Evolutionary conservation across 1,140 invertebrate species (phyloP), one percentile per base, ranked within the genome.

Genomic region (Ips typographus): DNA sequence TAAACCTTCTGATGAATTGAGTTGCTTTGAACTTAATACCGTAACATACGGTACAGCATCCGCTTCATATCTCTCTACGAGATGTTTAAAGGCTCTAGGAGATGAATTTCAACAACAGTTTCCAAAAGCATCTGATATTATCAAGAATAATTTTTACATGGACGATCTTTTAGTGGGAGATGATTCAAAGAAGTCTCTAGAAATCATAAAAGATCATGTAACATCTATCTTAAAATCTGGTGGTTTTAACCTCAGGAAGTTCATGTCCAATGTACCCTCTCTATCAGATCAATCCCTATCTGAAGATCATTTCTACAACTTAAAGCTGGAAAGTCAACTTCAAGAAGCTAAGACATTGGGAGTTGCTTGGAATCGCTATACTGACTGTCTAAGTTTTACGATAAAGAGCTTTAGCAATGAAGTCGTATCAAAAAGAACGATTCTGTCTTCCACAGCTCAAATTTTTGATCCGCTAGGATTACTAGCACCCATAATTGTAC

Each of bases 401-500:
- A 22, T 22, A 22, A 22, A 22, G 22, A 22, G 22, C 22, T 22
- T 22, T 22, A 22, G 22, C 22, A 22, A 22, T 22, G 22, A 22
- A 22, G 22, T 22, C 22, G 22, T 22, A 22, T 22, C 22, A 22
- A 22, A 22, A 22, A 22, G 22, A 22, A 22, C 22, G 22, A 22
- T 22, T 22, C 22, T 22, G 22, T 22, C 22, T 22, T 22, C 22
- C 22, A 22, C 22, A 22, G 22, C 22, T 22, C 22, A 22, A 22
- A 22, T 22, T 22, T 68, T 51, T 55, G 65, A 68, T 7, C 65
- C 65, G 47, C 37, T 60, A 8, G 57, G 65, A 1, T 53, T 43
- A 41, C 7, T 68, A 8, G 44, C 43, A 1, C 65, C 58, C 6
- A 44, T 68, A 3, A 53, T 68, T 4, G 40, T 68, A 0, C 41